A percentile compares a stretch with the other conserved stretches of the same genome.
Evolutionary conservation across 2,797 vertebrate species (phyloP).

Genomic region (Chanos chanos): DNA sequence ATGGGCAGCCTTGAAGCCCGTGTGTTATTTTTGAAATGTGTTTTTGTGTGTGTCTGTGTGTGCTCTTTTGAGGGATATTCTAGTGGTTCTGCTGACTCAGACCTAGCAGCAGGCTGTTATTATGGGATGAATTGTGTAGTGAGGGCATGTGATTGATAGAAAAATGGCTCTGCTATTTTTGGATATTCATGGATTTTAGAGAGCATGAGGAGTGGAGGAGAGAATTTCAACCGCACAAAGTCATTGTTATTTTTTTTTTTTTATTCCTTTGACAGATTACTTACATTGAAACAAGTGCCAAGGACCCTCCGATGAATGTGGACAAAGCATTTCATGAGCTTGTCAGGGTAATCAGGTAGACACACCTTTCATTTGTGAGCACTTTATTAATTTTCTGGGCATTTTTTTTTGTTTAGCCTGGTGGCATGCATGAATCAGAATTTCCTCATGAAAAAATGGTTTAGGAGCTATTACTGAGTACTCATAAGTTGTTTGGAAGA

Average conservation of each 20-base stretch:
- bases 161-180: conserved; percentile 6
- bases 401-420: no score
- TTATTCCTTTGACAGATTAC: conserved; percentile 77
- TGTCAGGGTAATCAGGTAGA: conserved; percentile 93
- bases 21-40: conserved; percentile 25
- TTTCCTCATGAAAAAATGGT: no score
- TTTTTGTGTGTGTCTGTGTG: conserved; percentile 2
- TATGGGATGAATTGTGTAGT: conserved; percentile 18
- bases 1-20: conserved; percentile 4
- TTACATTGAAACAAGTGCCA: conserved; percentile 98
- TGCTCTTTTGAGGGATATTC: conserved; percentile 22
- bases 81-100: conserved; percentile 20
- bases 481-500: no score
- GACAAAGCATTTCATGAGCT: conserved; percentile 98
- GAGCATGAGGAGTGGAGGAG: conserved; percentile 9
- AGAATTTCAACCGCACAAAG: neutral
- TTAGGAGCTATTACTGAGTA: no score
- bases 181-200: conserved; percentile 15
- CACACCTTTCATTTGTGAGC: no score
- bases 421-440: no score
- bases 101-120: conserved; percentile 22
- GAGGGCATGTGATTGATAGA: conserved; percentile 2
- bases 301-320: conserved; percentile 97
- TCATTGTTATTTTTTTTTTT: neutral
- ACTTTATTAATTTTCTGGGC: no score